phyloP scores from a whole-genome alignment of 2,888 invertebrate genomes.

The Spatulosminthurus flaviceps region DNA sequence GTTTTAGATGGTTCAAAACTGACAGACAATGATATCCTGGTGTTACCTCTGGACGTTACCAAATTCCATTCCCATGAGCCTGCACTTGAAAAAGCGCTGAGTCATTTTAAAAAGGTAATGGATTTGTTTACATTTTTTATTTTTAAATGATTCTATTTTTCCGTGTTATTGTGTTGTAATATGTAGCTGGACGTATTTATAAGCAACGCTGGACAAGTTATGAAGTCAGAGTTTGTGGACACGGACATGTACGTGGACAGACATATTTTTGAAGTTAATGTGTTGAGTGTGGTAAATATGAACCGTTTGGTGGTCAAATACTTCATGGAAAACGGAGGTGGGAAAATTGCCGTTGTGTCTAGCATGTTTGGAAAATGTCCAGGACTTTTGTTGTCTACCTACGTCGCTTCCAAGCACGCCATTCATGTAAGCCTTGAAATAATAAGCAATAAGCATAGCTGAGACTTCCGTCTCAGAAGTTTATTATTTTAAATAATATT shows the following conservation, averaged over 20 bases:
- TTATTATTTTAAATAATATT: too few relatives aligned
- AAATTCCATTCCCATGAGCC: slow-evolving; percentile 72
- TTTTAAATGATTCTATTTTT: too few relatives aligned
- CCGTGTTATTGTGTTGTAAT: too few relatives aligned
- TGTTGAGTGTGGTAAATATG: slow-evolving; percentile 77
- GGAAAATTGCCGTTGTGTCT: slow-evolving; percentile 79
- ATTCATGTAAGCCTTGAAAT: too few relatives aligned
- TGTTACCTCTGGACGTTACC: slow-evolving; percentile 76
- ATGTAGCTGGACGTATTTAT: slow-evolving; percentile 80
- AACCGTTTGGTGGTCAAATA: slow-evolving; percentile 76
- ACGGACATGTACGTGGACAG: slow-evolving; percentile 77
- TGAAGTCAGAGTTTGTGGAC: slow-evolving; percentile 77
- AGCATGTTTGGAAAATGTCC: slow-evolving; percentile 78
- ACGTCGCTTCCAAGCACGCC: neutral
- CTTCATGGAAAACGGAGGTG: slow-evolving; percentile 70
- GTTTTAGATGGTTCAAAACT: slow-evolving; percentile 63
- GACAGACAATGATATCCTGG: slow-evolving; percentile 73
- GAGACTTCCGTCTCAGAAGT: too few relatives aligned
- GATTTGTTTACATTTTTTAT: neutral
- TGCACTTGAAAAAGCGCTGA: slow-evolving; percentile 72
- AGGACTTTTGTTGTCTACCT: slow-evolving; percentile 67
- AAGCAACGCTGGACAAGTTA: slow-evolving; percentile 83
- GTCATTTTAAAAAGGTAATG: slow-evolving; percentile 73
- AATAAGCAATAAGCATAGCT: too few relatives aligned
- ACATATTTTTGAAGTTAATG: slow-evolving; percentile 76